Base-by-base conservation (phyloP, 2,888 invertebrate species). In the Ecdyonurus torrentis region DNA sequence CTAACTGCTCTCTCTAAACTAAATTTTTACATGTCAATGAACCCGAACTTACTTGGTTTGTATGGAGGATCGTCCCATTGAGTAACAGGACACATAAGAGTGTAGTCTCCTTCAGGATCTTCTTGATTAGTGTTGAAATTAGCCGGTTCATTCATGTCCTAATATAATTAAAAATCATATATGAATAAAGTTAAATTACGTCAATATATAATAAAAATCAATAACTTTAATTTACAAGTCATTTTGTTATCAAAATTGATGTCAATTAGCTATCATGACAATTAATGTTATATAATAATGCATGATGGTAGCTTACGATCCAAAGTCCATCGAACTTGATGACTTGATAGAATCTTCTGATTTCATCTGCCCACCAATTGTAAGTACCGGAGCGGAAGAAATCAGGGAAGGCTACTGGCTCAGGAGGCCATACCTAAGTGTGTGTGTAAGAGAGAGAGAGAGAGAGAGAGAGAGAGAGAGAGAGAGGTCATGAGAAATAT, bases 361-460 rank as follows among this genome's bases (percentile, higher is more conserved):
- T 65, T 25, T 65, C 63, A 1, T 62, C 52, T 2, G 52, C 61
- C 68, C 68, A 68, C 68, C 68, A 68, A 2, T 60, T 10, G 20
- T 64, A 59, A 1, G 68, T 63, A 2, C 18, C 24, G 1, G 25
- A 25, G 23, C 63, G 63, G 19, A 67, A 67, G 52, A 67, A 68
- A 23, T 67, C 66, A 1, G 67, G 67, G 52, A 66, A 67, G 0
- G 67, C 67, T 1, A 64, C 66, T 19, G 37, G 37, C 37, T 37
- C 37, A 15, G 37, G 37, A 10, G 37, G 37, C 37, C 37, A 37
- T 15, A 37, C 37, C 37, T 37, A n/a, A n/a, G n/a, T n/a, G n/a
- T n/a, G n/a, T n/a, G n/a, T n/a, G n/a, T n/a, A n/a, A n/a, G n/a
- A n/a, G n/a, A n/a, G n/a, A n/a, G n/a, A n/a, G n/a, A n/a, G n/a